Evolutionary conservation across 2,797 vertebrate genomes (phyloP), one percentile per base, ranked within the genome.

Genomic region (Martes flavigula): DNA sequence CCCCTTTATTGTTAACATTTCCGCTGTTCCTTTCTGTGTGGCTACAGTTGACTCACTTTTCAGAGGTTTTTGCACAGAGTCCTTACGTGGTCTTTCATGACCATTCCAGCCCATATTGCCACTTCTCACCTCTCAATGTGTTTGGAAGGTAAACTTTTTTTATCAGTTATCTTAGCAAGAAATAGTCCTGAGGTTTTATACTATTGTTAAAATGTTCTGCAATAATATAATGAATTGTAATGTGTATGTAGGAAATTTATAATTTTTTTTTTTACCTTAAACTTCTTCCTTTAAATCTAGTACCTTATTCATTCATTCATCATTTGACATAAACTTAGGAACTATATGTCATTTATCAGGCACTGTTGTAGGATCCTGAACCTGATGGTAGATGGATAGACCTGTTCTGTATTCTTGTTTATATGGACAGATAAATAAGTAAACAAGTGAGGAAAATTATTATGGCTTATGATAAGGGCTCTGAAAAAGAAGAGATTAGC

Each of bases 391-490:
- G 81, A 25, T 83, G 40, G 46, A 70, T 32, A 66, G 30, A 60
- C 18, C 79, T 62, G 15, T 91, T 64, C 46, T 96, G 54, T 38
- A 68, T 54, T 96, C 8, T 86, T 90, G 23, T 94, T 91, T 94
- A 62, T 54, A 10, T 77, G n/a, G 46, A 83, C 7, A 81, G 32
- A 77, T 23, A 58, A 92, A 56, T 85, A 79, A 87, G 10, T 88
- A 79, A 87, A 90, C 73, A 93, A 85, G 79, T n/a, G 3, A 70
- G 9, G 10, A 77, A 88, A 90, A 56, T 60, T 75, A 21, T 62
- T 87, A 54, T 27, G 87, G n/a, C 20, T 77, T 89, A 56, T 62
- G 54, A 79, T 18, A 85, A 68, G 11, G n/a, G 7, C 21, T 91
- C 14, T 54, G 51, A 97, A 64, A 13, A 23, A 35, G 91, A 96